Evolutionary conservation across 2,113 vertebrate genomes (phyloP).

Genomic region (Phylloscopus whistleri): DNA sequence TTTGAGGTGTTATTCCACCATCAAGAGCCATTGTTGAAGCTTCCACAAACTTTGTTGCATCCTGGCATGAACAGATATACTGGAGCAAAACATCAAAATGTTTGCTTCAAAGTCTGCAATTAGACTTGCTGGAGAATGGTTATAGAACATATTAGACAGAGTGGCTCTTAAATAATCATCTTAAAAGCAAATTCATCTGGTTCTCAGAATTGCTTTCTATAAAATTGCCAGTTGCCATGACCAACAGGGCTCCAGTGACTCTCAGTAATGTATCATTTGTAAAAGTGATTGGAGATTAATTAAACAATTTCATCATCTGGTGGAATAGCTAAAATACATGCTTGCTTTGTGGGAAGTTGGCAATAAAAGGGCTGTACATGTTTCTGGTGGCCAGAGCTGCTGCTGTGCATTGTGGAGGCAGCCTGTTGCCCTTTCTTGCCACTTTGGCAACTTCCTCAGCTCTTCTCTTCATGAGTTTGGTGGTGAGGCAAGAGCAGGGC

Average conservation of each 20-base stretch:
- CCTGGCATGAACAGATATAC: not conserved
- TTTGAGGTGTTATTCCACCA: not conserved
- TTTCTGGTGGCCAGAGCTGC: rapidly evolving
- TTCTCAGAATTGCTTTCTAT: slow-evolving; percentile 19
- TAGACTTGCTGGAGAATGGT: not conserved
- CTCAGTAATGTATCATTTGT: not conserved
- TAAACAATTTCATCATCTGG: not conserved
- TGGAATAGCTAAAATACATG: not conserved
- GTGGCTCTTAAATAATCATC: not conserved
- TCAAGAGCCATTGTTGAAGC: not conserved
- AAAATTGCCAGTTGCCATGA: not conserved
- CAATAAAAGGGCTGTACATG: not conserved
- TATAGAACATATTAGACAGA: not conserved
- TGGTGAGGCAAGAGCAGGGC: not conserved
- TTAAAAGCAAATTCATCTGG: not conserved
- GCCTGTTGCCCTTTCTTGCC: rapidly evolving
- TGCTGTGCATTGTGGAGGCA: rapidly evolving
- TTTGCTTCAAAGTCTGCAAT: not conserved
- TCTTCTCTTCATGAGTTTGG: not conserved
- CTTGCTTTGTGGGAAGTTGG: not conserved
- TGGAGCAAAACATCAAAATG: not conserved
- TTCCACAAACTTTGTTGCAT: not conserved
- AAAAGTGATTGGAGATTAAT: not conserved
- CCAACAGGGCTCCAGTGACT: not conserved
- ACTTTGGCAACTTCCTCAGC: not conserved